Evolutionary conservation across 2,888 invertebrate species (phyloP).

Genomic region (Melangyna quadrimaculata): DNA sequence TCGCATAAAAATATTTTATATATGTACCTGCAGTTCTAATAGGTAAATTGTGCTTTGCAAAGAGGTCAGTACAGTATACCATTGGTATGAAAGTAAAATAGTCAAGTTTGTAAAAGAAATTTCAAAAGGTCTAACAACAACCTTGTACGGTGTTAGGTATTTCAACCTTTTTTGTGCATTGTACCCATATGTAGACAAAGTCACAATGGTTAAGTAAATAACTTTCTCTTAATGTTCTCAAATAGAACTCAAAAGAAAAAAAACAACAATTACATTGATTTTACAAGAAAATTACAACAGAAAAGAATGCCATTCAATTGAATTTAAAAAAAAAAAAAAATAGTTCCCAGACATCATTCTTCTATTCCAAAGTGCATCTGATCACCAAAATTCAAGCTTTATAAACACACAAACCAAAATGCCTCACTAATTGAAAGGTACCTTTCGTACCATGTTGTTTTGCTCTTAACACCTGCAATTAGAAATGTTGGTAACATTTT

Average conservation of each 20-base stretch:
- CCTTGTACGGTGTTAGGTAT: neutral
- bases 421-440: constrained; percentile 43
- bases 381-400: neutral
- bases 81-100: too few species aligned
- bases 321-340: neutral
- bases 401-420: neutral
- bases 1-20: too few species aligned
- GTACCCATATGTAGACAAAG: too few species aligned
- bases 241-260: neutral
- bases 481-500: neutral
- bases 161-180: neutral
- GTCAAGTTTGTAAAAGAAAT: neutral
- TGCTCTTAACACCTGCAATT: constrained; percentile 39
- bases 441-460: neutral
- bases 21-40: too few species aligned
- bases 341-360: neutral
- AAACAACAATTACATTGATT: constrained; percentile 1
- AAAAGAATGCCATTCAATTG: neutral
- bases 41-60: too few species aligned
- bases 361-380: neutral
- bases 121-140: neutral
- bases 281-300: neutral
- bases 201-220: neutral
- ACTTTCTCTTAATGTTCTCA: neutral
- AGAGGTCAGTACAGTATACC: too few species aligned